Evolutionary conservation across 2,797 vertebrate genomes (phyloP).

Genomic region (Anas capensis): DNA sequence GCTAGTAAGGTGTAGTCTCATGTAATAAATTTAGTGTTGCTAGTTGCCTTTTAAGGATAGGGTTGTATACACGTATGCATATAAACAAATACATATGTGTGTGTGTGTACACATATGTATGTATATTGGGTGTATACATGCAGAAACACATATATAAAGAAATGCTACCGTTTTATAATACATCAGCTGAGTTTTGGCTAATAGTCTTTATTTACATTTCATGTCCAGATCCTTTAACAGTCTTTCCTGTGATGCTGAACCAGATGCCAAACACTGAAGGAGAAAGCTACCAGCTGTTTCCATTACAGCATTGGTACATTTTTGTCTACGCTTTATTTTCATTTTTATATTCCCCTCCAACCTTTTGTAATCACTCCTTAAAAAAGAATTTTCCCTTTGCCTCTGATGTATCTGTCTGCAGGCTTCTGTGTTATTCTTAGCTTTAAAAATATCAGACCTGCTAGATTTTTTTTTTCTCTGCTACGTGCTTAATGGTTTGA

Average conservation of each 20-base stretch:
- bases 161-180: constrained; percentile 24
- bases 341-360: neutral
- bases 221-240: constrained; percentile 62
- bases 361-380: neutral
- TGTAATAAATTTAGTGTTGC: neutral
- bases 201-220: constrained; percentile 65
- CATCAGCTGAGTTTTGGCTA: constrained; percentile 44
- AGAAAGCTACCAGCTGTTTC: constrained; percentile 75
- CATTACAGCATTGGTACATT: constrained; percentile 50
- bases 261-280: constrained; percentile 65
- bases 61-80: neutral
- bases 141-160: neutral
- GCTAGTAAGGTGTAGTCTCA: neutral
- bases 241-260: constrained; percentile 53
- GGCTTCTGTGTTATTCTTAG: constrained; percentile 4
- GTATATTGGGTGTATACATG: accelerated
- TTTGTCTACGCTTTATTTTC: constrained; percentile 46
- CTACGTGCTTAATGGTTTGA: neutral
- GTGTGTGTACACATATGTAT: accelerated
- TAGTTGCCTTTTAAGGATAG: neutral
- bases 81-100: neutral
- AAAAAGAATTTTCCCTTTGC: neutral
- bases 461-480: neutral
- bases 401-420: neutral
- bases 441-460: neutral